Evolutionary conservation across 1,140 invertebrate species (phyloP).

Genomic region (Grapholita molesta): DNA sequence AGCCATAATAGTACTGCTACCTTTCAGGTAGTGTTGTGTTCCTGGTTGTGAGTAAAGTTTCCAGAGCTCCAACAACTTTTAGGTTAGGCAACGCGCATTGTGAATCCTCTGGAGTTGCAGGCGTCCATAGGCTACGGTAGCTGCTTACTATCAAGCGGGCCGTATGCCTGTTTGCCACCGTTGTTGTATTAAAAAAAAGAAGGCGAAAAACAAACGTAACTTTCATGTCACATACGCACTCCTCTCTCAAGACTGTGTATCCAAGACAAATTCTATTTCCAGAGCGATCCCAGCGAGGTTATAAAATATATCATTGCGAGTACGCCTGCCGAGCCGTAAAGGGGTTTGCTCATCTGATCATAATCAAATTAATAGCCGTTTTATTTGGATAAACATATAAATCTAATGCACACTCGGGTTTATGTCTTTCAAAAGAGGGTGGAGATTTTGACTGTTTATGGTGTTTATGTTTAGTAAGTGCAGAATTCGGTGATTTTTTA

Average conservation of each 20-base stretch:
- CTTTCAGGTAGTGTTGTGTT: too few species aligned
- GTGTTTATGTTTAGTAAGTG: too few species aligned
- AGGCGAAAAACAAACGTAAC: neutral
- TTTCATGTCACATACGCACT: neutral
- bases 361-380: neutral
- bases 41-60: too few species aligned
- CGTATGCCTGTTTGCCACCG: too few species aligned
- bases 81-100: too few species aligned
- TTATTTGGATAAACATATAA: constrained; percentile 3
- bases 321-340: neutral
- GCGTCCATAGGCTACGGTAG: too few species aligned
- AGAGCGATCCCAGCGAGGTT: neutral
- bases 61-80: too few species aligned
- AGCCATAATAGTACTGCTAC: too few species aligned
- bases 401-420: neutral
- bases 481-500: too few species aligned
- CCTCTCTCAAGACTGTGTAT: neutral
- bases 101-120: too few species aligned
- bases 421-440: neutral
- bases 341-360: neutral
- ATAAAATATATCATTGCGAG: neutral
- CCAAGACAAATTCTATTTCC: neutral
- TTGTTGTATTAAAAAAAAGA: too few species aligned
- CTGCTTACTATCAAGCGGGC: too few species aligned
- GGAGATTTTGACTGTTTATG: neutral